Base-by-base conservation (phyloP, 2,888 invertebrate species). In the Melanophora roralis region DNA sequence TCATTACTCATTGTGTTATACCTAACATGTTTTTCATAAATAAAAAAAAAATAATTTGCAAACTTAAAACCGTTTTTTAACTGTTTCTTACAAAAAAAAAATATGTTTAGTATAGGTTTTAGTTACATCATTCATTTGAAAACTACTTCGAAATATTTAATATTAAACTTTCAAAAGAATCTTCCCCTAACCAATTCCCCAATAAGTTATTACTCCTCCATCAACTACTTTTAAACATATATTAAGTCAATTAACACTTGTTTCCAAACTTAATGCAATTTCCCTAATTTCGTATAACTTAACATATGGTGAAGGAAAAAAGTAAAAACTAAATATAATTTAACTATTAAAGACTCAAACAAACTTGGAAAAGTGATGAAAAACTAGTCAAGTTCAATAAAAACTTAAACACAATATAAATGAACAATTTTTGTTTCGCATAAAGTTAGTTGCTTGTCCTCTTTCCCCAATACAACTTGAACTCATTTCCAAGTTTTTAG, bases 311-410 rank as follows among this genome's bases (percentile, higher is more conserved):
- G 51, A 40, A 67, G 40, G 51, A 67, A 43, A 43, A 9, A 57
- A 65, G 57, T 47, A 73, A 47, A 57, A 49, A 49, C 45, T 47
- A 53, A 65, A 34, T 51, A 43, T 12, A 76, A 64, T 40, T 21
- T 23, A 67, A 55, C 16, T 3, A 43, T 55, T 9, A 62, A 27
- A 57, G 34, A 38, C 49, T 9, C 16, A 59, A 45, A 43, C 45
- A 27, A 32, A 32, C 1, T 32, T 14, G 12, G 43, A 43, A 53
- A 32, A 45, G 7, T 36, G 7, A 27, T n/a, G 23, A 51, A 60
- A 38, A 80, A 80, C 79, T 72, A 72, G 75, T 80, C 75, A 72
- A 80, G 79, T 80, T 80, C 79, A 80, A 76, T 80, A 80, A 80
- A 79, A 80, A 76, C 75, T 75, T 57, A 49, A 76, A 75, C 79